phyloP scores from a whole-genome alignment of 2,888 invertebrate genomes.

The Calliopum simillimum region DNA sequence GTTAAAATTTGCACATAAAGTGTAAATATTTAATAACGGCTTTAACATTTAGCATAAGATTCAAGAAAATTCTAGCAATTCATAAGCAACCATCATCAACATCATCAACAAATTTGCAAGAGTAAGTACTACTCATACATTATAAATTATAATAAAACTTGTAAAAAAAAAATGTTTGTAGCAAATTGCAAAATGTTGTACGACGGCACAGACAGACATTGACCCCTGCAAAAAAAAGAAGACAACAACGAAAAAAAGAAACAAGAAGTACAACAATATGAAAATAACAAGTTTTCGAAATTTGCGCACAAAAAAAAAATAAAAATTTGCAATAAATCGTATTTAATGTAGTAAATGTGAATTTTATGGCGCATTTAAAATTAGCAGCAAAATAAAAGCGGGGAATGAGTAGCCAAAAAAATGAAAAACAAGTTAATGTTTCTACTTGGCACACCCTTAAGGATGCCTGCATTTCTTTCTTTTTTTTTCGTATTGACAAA shows the following conservation, averaged over 20 bases:
- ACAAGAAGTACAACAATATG: not conserved
- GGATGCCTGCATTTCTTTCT: too few species aligned
- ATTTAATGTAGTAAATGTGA: conserved; percentile 28
- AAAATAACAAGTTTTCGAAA: too few species aligned
- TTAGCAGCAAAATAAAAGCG: not conserved
- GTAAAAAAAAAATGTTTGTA: not conserved
- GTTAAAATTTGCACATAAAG: too few species aligned
- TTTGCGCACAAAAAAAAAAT: not conserved
- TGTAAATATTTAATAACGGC: too few species aligned
- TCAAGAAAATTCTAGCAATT: too few species aligned
- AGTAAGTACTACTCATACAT: not conserved
- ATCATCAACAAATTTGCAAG: not conserved
- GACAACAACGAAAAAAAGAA: not conserved
- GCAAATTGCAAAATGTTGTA: conserved; percentile 6
- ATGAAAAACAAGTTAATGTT: conserved; percentile 1
- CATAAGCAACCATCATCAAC: too few species aligned
- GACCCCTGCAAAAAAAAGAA: not conserved
- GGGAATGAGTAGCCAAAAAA: not conserved
- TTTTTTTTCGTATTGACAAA: too few species aligned
- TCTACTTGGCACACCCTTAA: too few species aligned
- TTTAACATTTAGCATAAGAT: too few species aligned
- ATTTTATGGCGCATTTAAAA: conserved; percentile 26
- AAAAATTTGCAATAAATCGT: conserved; percentile 24
- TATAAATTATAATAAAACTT: not conserved
- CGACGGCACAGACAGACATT: not conserved